Conservation (phyloP, 23 tunicate species). For the Styela clava region DNA sequence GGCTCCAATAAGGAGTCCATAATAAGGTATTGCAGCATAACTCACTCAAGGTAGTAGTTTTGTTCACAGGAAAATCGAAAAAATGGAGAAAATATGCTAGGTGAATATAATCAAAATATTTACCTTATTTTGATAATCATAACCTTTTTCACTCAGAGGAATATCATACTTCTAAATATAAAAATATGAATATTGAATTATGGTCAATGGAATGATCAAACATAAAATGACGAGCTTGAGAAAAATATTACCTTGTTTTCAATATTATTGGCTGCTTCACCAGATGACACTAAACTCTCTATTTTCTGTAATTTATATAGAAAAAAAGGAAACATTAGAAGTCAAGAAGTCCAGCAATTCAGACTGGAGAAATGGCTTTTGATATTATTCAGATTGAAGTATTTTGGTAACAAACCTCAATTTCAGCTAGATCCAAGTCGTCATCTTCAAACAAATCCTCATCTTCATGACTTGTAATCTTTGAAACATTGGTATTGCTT, state of each 20-base stretch:
- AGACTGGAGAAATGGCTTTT: too few species aligned
- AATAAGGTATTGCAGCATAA: too few species aligned
- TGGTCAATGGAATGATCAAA: background rate
- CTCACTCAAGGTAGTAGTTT: too few species aligned
- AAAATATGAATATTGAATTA: background rate
- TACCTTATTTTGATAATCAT: background rate
- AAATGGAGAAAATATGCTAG: too few species aligned
- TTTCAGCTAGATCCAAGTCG: background rate
- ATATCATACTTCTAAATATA: background rate
- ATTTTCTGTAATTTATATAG: background rate
- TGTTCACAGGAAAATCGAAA: too few species aligned
- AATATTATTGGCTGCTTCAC: background rate
- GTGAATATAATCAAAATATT: too few species aligned
- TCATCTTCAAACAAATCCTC: constrained; percentile 3
- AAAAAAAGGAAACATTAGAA: constrained; percentile 14
- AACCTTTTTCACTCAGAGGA: background rate
- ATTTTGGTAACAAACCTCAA: too few species aligned
- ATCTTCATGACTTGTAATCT: background rate
- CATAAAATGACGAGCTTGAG: too few species aligned
- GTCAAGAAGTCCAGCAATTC: too few species aligned
- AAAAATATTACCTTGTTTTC: background rate
- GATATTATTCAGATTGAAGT: too few species aligned
- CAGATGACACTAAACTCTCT: background rate
- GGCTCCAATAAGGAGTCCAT: too few species aligned
- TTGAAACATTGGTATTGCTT: background rate